Conservation (phyloP, 1,140 invertebrate genomes). For the Bombus consobrinus region DNA sequence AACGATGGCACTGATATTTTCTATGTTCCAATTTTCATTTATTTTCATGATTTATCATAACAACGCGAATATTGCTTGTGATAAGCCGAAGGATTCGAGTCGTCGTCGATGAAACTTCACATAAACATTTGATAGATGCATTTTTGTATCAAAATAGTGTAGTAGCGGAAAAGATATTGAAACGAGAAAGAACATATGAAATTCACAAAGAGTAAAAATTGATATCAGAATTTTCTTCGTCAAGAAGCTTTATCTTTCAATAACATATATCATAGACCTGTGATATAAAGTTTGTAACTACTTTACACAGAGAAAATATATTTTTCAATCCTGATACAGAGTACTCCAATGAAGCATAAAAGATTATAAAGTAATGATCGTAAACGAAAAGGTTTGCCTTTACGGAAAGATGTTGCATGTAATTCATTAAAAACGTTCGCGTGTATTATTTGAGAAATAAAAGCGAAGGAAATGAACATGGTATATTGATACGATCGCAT, state of each 20-base stretch:
- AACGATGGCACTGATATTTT: background rate
- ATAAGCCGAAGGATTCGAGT: background rate
- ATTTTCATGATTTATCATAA: background rate
- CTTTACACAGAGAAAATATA: background rate
- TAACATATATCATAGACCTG: no score
- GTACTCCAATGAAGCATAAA: background rate
- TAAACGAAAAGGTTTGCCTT: background rate
- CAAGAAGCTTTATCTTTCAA: background rate
- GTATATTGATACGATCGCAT: conserved; percentile 18
- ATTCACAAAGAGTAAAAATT: background rate
- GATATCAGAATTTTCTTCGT: background rate
- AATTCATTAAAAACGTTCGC: conserved; percentile 27
- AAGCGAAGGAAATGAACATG: conserved; percentile 31
- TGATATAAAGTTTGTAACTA: background rate
- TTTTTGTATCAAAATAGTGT: background rate
- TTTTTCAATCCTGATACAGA: background rate
- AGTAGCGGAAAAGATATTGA: background rate
- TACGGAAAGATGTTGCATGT: background rate
- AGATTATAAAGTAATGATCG: background rate
- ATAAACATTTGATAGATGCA: background rate
- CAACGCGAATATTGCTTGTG: background rate
- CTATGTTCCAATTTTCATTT: background rate
- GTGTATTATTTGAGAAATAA: conserved; percentile 7
- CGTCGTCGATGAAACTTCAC: background rate
- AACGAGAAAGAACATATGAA: background rate